A percentile compares a stretch with the other conserved stretches of the same genome.
Evolutionary conservation across 30 jellyfish, hydroid and myxozoan species (phyloP).

Genomic region (Turritopsis dohrnii): DNA sequence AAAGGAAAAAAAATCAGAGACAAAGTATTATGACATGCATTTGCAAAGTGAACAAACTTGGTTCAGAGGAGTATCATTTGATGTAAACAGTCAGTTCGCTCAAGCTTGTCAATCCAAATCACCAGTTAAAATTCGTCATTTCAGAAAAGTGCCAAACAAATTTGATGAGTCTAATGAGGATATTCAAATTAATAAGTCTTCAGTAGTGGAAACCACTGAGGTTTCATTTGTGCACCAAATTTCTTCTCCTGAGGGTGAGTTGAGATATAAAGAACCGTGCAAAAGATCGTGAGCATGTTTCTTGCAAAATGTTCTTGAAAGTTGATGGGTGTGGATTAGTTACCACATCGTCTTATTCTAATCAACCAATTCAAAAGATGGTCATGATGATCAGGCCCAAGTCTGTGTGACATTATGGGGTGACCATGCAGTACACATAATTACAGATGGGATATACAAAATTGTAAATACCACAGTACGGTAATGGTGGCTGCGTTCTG

Average conservation of each 20-base stretch:
- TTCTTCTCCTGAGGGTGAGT: too few species aligned
- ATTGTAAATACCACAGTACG: not conserved
- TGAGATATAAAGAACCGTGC: too few species aligned
- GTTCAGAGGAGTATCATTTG: not conserved
- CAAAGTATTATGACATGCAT: not conserved
- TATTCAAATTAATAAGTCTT: not conserved
- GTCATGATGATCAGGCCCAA: not conserved
- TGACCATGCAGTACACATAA: not conserved
- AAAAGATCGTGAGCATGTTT: not conserved
- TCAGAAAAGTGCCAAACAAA: not conserved
- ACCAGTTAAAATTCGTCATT: not conserved
- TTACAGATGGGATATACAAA: not conserved
- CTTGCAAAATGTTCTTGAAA: slow-evolving; percentile 1
- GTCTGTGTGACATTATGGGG: not conserved
- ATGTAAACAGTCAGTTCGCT: not conserved
- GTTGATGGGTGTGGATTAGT: not conserved
- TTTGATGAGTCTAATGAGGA: not conserved
- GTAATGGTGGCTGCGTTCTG: slow-evolving; percentile 1
- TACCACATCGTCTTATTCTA: not conserved
- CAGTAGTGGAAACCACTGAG: not conserved
- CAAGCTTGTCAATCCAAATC: not conserved
- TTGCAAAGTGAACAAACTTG: not conserved
- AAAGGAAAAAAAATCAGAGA: not conserved
- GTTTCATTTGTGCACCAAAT: too few species aligned
- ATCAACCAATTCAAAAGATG: not conserved